phyloP scores from a whole-genome alignment of 2,113 vertebrate genomes.

The Bubalus kerabau region DNA sequence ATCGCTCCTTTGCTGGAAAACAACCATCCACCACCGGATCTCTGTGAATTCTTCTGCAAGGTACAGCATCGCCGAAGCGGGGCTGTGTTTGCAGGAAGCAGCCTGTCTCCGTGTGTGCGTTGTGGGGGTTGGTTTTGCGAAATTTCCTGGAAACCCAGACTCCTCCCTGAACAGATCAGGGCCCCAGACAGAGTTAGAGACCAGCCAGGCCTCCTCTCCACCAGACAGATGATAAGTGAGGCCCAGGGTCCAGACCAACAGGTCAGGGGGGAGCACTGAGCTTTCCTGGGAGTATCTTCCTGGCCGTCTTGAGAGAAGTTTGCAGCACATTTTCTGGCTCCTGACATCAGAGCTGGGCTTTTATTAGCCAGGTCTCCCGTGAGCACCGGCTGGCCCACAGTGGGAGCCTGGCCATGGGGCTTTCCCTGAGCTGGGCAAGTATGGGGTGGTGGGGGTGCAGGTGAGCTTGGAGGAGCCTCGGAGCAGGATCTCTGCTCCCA shows the following conservation, averaged over 20 bases:
- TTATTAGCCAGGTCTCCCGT: slow-evolving; percentile 42
- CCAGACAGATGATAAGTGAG: not conserved
- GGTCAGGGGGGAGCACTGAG: not conserved
- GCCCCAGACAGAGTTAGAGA: not conserved
- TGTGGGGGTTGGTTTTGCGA: no score
- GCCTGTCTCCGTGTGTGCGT: rapidly evolving
- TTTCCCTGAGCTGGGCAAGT: not conserved
- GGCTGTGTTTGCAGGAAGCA: rapidly evolving
- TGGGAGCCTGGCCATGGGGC: not conserved
- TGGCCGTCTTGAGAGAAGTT: not conserved
- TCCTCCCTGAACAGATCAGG: not conserved
- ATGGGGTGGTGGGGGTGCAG: not conserved
- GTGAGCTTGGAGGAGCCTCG: not conserved
- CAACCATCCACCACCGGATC: slow-evolving; percentile 97
- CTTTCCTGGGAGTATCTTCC: not conserved
- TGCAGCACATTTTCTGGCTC: slow-evolving; percentile 21
- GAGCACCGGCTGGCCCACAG: not conserved
- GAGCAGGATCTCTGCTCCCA: not conserved
- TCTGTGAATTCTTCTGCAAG: slow-evolving; percentile 99
- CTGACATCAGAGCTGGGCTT: slow-evolving; percentile 59
- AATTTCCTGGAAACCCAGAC: not conserved
- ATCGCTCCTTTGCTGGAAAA: slow-evolving; percentile 99
- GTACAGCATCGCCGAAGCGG: slow-evolving; percentile 74
- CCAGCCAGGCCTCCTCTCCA: not conserved
- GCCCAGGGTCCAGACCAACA: not conserved